Conservation (phyloP, 2,797 vertebrate genomes). For the Linurgus olivaceus region DNA sequence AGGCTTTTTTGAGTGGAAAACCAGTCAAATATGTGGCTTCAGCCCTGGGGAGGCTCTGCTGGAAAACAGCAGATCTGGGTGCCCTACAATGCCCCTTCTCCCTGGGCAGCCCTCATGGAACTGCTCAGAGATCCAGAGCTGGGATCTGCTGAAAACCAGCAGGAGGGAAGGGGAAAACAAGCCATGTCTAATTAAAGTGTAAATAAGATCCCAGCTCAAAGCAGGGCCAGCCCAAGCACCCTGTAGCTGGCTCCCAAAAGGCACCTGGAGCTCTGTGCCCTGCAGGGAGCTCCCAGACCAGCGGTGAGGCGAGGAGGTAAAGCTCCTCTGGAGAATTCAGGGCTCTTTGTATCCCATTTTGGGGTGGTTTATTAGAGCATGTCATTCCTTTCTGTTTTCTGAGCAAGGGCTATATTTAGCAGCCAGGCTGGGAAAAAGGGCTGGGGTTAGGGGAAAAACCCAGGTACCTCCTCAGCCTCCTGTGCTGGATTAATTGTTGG, state of each 20-base stretch:
- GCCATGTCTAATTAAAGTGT: neutral
- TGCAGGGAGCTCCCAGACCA: neutral
- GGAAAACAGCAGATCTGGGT: neutral
- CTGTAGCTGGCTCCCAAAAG: neutral
- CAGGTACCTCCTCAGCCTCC: neutral
- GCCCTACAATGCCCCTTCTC: neutral
- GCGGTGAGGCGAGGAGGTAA: neutral
- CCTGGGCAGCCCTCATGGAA: neutral
- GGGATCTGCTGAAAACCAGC: neutral
- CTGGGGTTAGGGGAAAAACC: neutral
- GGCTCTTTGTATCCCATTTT: neutral
- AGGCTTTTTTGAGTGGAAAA: neutral
- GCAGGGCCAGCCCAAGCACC: neutral
- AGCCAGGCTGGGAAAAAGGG: neutral
- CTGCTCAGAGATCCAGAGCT: neutral
- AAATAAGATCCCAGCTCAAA: neutral
- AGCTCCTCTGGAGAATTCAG: neutral
- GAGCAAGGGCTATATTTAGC: neutral
- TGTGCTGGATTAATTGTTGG: neutral
- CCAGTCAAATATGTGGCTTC: neutral
- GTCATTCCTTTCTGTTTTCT: neutral
- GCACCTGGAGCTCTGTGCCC: neutral
- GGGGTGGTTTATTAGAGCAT: neutral
- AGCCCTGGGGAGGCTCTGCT: neutral
- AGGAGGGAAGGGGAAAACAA: fast-evolving